A percentile compares a stretch with the other conserved stretches of the same genome.
These are phyloP conservation scores for Sebastes paucispinis DNA, from an alignment of 2,797 vertebrate genomes.

Conservation along the genomic window DNA sequence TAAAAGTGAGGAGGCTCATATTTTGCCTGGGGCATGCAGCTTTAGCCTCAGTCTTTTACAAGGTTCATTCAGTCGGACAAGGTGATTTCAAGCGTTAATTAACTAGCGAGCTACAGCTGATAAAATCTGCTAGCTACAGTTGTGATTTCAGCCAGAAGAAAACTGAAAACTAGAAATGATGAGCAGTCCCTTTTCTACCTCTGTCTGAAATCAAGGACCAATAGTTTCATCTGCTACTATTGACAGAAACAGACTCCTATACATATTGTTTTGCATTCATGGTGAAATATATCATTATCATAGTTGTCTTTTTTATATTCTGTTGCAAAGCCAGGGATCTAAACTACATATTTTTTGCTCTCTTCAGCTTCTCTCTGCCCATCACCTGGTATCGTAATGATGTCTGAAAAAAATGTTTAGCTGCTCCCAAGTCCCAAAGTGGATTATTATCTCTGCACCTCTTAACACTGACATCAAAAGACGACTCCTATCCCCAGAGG, in stretches of 20 bases:
- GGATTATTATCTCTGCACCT: slow-evolving; percentile 69
- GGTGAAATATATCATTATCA: background rate
- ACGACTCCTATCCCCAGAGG: slow-evolving; percentile 35
- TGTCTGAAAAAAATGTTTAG: slow-evolving; percentile 52
- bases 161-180: background rate
- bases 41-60: background rate
- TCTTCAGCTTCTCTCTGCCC: slow-evolving; percentile 17
- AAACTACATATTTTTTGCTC: slow-evolving; percentile 13
- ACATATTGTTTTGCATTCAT: too few relatives aligned
- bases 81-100: background rate
- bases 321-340: background rate
- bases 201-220: background rate
- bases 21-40: background rate
- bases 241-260: too few relatives aligned
- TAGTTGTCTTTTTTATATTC: background rate
- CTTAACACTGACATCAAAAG: slow-evolving; percentile 67
- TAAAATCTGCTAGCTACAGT: background rate
- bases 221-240: background rate
- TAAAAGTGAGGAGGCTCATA: background rate
- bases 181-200: background rate
- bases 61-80: background rate
- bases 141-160: background rate
- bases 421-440: slow-evolving; percentile 58
- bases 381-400: slow-evolving; percentile 50
- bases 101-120: background rate